A percentile compares a stretch with the other conserved stretches of the same genome.
phyloP scores from a whole-genome alignment of 2,888 invertebrate genomes.

The Lottia gigantea region DNA sequence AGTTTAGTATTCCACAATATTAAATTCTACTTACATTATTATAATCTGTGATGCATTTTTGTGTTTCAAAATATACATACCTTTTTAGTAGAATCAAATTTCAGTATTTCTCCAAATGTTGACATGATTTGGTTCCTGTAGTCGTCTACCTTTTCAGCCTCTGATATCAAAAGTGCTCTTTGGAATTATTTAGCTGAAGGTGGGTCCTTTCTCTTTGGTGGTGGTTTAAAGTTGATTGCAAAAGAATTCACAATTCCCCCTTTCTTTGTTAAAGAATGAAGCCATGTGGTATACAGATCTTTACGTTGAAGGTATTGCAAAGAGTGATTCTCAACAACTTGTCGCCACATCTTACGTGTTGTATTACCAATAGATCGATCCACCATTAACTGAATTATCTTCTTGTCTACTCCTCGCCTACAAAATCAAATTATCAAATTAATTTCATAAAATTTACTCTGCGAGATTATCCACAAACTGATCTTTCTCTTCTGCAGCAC shows the following conservation, averaged over 20 bases:
- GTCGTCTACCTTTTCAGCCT: neutral
- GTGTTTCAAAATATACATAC: neutral
- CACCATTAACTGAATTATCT: neutral
- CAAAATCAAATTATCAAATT: neutral
- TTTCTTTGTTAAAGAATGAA: neutral
- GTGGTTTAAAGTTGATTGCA: neutral
- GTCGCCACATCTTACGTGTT: neutral
- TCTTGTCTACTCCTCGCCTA: neutral
- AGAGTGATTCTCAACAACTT: neutral
- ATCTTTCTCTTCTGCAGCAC: too few species aligned
- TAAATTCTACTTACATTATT: too few species aligned
- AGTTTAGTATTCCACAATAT: too few species aligned
- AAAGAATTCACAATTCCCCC: neutral
- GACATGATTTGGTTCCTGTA: neutral
- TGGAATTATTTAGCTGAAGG: neutral
- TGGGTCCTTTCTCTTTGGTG: neutral
- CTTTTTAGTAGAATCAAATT: neutral
- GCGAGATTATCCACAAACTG: too few species aligned
- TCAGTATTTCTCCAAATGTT: neutral
- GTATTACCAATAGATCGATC: neutral
- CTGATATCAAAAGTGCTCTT: neutral
- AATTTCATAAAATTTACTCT: too few species aligned
- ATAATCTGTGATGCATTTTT: too few species aligned
- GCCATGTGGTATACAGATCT: neutral
- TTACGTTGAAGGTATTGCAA: neutral